Percentiles rank a stretch among this genome's conserved stretches.
These are phyloP conservation scores for Cryptosula pallasiana DNA, from an alignment of 2,888 invertebrate species.

Conservation along the genomic window DNA sequence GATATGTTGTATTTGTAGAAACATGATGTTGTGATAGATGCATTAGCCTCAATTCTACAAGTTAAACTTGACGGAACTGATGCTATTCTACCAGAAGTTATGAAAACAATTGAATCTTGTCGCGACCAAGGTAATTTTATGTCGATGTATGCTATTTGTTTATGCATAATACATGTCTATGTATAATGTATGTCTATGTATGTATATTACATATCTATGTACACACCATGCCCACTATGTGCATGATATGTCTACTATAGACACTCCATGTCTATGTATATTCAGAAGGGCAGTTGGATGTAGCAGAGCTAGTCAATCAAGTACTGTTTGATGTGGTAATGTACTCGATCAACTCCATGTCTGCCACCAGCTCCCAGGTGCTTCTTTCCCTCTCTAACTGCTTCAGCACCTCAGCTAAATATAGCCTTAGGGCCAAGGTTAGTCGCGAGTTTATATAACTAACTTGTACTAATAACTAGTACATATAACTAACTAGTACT, in stretches of 20 bases:
- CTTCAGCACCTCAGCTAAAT: background rate
- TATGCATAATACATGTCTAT: background rate
- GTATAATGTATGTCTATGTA: background rate
- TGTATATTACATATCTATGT: no score
- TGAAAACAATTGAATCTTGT: background rate
- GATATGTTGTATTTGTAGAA: background rate
- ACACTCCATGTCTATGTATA: background rate
- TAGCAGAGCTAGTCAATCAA: background rate
- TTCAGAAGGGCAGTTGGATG: background rate
- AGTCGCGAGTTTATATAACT: no score
- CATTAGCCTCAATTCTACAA: background rate
- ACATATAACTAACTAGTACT: no score
- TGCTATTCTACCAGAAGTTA: background rate
- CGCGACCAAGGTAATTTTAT: background rate
- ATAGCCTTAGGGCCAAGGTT: background rate
- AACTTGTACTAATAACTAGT: no score
- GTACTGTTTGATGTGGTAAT: background rate
- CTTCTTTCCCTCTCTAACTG: background rate
- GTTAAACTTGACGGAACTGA: slow-evolving; percentile 3
- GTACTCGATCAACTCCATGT: background rate
- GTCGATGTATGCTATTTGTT: background rate
- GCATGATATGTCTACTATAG: no score
- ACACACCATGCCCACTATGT: no score
- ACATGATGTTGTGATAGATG: background rate
- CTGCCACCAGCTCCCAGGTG: background rate